Evolutionary conservation across 1,140 invertebrate genomes (phyloP).

Genomic region (Sminthurinus signatus): DNA sequence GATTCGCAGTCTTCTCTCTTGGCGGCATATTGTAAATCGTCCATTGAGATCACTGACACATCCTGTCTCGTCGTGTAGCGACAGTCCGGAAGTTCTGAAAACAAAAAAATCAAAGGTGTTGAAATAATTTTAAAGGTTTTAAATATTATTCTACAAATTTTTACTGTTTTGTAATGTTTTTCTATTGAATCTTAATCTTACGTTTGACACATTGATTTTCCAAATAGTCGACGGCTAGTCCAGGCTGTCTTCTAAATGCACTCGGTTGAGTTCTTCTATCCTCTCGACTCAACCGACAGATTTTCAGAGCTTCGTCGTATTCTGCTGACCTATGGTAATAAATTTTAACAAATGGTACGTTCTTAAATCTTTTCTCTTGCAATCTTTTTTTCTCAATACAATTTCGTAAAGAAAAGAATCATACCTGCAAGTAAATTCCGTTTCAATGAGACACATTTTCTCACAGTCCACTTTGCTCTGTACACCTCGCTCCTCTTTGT

Average conservation of each 20-base stretch:
- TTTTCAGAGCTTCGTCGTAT: slow-evolving; percentile 46
- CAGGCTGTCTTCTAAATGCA: slow-evolving; percentile 47
- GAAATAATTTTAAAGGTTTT: too few relatives aligned
- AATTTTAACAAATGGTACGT: too few relatives aligned
- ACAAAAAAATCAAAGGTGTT: too few relatives aligned
- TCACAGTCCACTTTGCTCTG: slow-evolving; percentile 49
- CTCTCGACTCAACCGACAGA: slow-evolving; percentile 50
- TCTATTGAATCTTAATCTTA: too few relatives aligned
- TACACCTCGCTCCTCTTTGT: slow-evolving; percentile 47
- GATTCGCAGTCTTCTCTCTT: slow-evolving; percentile 49
- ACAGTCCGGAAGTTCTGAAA: slow-evolving; percentile 49
- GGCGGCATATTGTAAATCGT: slow-evolving; percentile 49
- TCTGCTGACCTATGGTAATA: slow-evolving; percentile 47
- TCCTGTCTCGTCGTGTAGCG: slow-evolving; percentile 47
- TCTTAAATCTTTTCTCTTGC: neutral
- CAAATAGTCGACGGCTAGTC: slow-evolving; percentile 49
- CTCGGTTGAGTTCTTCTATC: slow-evolving; percentile 50
- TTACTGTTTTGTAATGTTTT: too few relatives aligned
- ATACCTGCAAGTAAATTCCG: slow-evolving; percentile 48
- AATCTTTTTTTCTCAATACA: neutral
- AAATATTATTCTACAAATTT: too few relatives aligned
- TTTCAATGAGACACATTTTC: slow-evolving; percentile 49
- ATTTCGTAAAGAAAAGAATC: too few relatives aligned
- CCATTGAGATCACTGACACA: slow-evolving; percentile 49
- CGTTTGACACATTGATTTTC: slow-evolving; percentile 52